Evolutionary conservation across 2,797 vertebrate genomes (phyloP), one percentile per base, ranked within the genome.

Genomic region (Melanotaenia maccullochi): DNA sequence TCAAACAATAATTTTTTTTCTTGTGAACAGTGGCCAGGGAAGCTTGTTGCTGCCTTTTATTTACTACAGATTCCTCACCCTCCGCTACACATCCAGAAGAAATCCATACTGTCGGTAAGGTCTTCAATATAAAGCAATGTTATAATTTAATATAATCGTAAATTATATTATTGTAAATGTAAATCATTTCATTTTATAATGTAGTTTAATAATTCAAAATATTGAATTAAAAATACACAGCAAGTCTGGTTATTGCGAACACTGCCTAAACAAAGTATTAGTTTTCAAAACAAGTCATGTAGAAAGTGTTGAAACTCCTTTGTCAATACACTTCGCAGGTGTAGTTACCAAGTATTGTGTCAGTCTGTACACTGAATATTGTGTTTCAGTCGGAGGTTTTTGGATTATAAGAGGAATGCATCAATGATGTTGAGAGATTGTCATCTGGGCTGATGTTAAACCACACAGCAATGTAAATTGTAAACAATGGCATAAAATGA

Each of bases 51-150:
- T 98, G 90, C 98, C 98, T 0, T 99, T 99, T 88, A 99, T 99
- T 92, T 99, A 99, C 89, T 99, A 99, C 66, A 90, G 98, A 76
- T 99, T 99, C 91, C 97, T 99, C 72, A 98, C 97, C 0, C 95
- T 99, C 14, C 97, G 98, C 42, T 99, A 99, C 60, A 94, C 98
- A 12, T 99, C 98, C 75, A 95, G 96, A 87, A 95, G 98, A 95
- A 99, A 99, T 89, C 98, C 98, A 0, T 99, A 99, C 90, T 99
- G 98, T 88, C 95, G 97, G 98, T 99, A 93, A 95, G 96, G 49
- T 64, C 3, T 24, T 44, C 5, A 68, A 32, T 60, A 9, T 49
- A 13, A 44, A 18, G 5, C 14, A 44, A 11, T 44, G 1, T 44
- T 18, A 18, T 44, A 16, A 6, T 44, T 30, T 30, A 30, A 30